phyloP scores from a whole-genome alignment of 2,888 invertebrate genomes.

The Pogonocherus hispidulus region DNA sequence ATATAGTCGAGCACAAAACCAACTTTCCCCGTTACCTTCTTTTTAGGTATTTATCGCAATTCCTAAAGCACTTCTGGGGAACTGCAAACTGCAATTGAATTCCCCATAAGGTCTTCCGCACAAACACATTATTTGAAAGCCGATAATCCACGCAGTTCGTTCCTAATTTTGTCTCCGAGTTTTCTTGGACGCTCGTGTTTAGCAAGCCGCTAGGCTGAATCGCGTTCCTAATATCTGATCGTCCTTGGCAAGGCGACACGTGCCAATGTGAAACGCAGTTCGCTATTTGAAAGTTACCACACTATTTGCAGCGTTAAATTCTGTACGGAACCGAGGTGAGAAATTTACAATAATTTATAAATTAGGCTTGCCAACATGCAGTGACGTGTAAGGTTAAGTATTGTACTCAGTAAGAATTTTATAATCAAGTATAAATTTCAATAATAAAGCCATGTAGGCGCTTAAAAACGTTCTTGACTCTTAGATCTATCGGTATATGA shows the following conservation, averaged over 20 bases:
- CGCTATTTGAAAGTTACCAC: conserved; percentile 20
- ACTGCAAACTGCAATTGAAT: background rate
- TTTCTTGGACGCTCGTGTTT: background rate
- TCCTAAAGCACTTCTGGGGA: background rate
- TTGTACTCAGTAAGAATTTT: background rate
- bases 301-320: conserved; percentile 6
- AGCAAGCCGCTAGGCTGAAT: too few relatives aligned
- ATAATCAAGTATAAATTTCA: background rate
- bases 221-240: conserved; percentile 25
- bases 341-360: background rate
- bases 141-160: conserved; percentile 1
- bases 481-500: too few relatives aligned
- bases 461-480: too few relatives aligned
- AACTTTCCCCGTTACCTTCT: background rate
- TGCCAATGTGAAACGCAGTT: conserved; percentile 50
- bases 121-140: background rate
- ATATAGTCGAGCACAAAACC: background rate
- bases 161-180: background rate
- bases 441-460: background rate
- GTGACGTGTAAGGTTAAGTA: background rate
- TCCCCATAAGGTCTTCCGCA: too few relatives aligned
- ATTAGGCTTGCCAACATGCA: background rate
- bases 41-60: background rate
- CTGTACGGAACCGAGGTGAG: background rate
- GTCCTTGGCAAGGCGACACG: conserved; percentile 52